Evolutionary conservation across 2,888 invertebrate genomes (phyloP), one percentile per base, ranked within the genome.

Genomic region (Cataglyphis rosenhaueri): DNA sequence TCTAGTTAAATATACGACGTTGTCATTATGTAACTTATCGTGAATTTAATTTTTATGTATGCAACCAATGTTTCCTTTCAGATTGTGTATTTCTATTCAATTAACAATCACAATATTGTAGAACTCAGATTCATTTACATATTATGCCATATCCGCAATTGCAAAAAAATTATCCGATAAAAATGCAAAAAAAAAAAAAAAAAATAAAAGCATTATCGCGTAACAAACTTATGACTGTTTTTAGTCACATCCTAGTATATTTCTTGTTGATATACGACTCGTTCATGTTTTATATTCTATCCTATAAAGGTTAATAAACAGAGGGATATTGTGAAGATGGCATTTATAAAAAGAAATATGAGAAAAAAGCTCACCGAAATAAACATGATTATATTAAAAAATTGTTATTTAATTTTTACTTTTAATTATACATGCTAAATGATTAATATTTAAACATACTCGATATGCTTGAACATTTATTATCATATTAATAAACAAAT

Each of bases 11-110:
- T 57, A 32, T 74, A 44, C 75, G 64, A 21, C 10, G 32, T 70
- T 29, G 44, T 10, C 2, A 29, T 88, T 88, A 82, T 2, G n/a
- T 81, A 88, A 88, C 76, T 76, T 61, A 86, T 71, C 59, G 29
- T 75, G 35, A 12, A 71, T 74, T 81, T 32, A 81, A 84, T 74
- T 81, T 71, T 81, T 74, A 59, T 18, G 44, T 75, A 61, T 18
- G 41, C 61, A 68, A 5, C 8, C 18, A 18, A n/a, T 8, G 15
- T 52, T 81, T 75, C 62, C 44, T 61, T 76, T 48, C 1, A 6
- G 70, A 84, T 62, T 52, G 61, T 52, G n/a, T 52, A n/a, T n/a
- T 52, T 64, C 52, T 70, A 59, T 32, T 83, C 64, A 29, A 21
- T 35, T 62, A 38, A 74, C 25, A 1, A 76, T 32, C 29, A 52